Conservation (phyloP, 1,140 invertebrate species). For the Drosophila fuyamai region DNA sequence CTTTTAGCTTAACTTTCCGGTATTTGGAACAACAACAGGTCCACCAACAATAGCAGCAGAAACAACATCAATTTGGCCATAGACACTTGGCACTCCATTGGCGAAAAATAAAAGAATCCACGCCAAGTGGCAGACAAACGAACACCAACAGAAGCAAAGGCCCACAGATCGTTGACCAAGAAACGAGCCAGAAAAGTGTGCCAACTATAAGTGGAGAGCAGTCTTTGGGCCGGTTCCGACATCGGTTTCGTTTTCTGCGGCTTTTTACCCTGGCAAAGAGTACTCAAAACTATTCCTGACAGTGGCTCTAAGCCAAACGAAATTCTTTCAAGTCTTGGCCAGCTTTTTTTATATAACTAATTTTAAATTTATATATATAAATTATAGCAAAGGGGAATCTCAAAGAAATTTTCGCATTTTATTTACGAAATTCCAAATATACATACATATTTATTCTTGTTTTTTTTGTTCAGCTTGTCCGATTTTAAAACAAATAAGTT, state of each 20-base stretch:
- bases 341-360: too few species aligned
- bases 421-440: too few species aligned
- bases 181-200: conserved; percentile 57
- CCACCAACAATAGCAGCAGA: conserved; percentile 15
- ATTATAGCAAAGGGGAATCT: too few species aligned
- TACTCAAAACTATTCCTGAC: neutral
- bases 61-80: conserved; percentile 20
- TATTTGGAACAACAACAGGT: conserved; percentile 37
- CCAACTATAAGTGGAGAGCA: conserved; percentile 63
- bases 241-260: conserved; percentile 22
- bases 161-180: conserved; percentile 55
- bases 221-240: conserved; percentile 53
- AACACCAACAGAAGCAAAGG: conserved; percentile 10
- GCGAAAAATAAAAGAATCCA: conserved; percentile 20
- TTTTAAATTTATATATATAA: too few species aligned
- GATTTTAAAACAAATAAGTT: too few species aligned
- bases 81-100: conserved; percentile 35
- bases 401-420: too few species aligned
- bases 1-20: conserved; percentile 50
- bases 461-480: too few species aligned
- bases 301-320: too few species aligned
- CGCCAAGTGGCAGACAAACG: conserved; percentile 29
- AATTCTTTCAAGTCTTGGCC: too few species aligned
- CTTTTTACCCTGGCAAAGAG: conserved; percentile 10
- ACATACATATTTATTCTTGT: too few species aligned